Evolutionary conservation across 2,888 invertebrate species (phyloP).

Genomic region (Ectropis crepuscularia): DNA sequence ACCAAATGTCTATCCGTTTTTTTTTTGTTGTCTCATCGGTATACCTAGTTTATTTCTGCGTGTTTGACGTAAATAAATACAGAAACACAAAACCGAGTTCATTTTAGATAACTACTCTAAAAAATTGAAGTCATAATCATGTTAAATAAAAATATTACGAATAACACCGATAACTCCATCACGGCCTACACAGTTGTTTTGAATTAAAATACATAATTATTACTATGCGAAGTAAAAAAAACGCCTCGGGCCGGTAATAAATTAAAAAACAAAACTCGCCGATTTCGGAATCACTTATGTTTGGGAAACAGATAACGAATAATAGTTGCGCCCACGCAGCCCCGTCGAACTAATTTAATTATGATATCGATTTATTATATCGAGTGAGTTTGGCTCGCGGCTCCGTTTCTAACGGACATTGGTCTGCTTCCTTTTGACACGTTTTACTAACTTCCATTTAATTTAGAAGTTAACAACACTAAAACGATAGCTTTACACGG

Average conservation of each 20-base stretch:
- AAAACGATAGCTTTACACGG: too few species aligned
- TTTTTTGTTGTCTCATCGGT: too few species aligned
- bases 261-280: constrained; percentile 61
- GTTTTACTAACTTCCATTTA: constrained; percentile 4
- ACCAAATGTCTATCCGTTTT: too few species aligned
- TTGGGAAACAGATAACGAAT: constrained; percentile 55
- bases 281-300: constrained; percentile 60
- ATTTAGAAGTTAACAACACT: not conserved
- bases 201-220: constrained; percentile 55
- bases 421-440: constrained; percentile 19
- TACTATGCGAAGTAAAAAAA: constrained; percentile 50
- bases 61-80: not conserved
- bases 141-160: constrained; percentile 36
- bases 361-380: constrained; percentile 61
- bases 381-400: constrained; percentile 36
- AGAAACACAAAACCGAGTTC: not conserved
- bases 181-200: constrained; percentile 52
- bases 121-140: constrained; percentile 18
- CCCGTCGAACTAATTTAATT: constrained; percentile 69
- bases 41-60: too few species aligned
- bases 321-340: constrained; percentile 56
- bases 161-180: constrained; percentile 52
- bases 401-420: constrained; percentile 33
- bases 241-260: constrained; percentile 61
- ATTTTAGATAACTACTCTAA: constrained; percentile 4